phyloP scores from a whole-genome alignment of 2,797 vertebrate genomes.

The Artibeus lituratus region DNA sequence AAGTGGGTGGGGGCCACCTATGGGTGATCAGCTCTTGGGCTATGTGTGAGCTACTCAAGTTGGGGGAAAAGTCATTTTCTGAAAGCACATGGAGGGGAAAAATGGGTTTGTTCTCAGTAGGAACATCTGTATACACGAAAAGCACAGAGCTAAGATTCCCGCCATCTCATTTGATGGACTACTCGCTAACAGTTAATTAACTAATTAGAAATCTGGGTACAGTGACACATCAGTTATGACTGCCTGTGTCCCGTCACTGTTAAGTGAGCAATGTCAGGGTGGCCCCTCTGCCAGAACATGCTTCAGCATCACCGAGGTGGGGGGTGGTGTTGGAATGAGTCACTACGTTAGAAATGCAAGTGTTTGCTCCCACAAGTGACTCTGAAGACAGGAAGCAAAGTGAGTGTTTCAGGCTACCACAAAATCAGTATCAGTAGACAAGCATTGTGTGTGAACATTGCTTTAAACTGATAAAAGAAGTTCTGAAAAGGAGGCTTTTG shows the following conservation, averaged over 20 bases:
- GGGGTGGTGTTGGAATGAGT: neutral
- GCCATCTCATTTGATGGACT: accelerated
- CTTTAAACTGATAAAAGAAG: neutral
- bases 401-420: neutral
- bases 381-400: neutral
- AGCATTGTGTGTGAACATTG: neutral
- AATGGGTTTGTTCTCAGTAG: neutral
- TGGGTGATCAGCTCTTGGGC: neutral
- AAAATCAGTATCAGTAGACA: neutral
- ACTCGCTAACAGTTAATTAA: accelerated
- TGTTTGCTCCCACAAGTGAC: neutral
- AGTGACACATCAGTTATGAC: no score
- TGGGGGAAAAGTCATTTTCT: neutral
- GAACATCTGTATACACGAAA: neutral
- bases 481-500: neutral
- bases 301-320: neutral
- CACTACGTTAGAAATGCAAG: neutral
- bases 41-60: neutral
- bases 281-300: neutral
- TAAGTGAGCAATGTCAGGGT: accelerated
- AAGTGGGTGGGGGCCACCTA: neutral
- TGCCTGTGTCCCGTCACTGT: neutral
- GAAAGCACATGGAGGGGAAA: neutral
- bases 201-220: neutral
- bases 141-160: neutral